Percentiles rank a stretch among this genome's conserved stretches.
phyloP scores from a whole-genome alignment of 2,888 invertebrate genomes.

The Tenthredo amoena region DNA sequence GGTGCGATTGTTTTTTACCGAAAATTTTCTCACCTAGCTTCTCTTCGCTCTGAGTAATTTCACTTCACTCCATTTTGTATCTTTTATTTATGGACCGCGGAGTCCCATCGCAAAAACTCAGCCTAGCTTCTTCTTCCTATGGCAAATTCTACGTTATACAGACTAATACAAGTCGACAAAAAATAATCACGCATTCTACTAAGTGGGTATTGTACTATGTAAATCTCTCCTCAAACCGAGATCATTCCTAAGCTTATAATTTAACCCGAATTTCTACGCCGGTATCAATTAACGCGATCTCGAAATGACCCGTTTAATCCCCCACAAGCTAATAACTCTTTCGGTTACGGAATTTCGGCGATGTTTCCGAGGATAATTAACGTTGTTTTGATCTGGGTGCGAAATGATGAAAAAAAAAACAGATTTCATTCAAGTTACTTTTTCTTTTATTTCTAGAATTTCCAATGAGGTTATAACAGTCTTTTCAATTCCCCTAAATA shows the following conservation, averaged over 20 bases:
- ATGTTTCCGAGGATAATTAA: background rate
- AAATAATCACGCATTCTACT: background rate
- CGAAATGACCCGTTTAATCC: background rate
- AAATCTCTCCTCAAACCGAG: background rate
- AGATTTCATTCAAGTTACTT: background rate
- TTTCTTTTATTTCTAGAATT: background rate
- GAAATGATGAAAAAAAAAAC: background rate
- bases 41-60: background rate
- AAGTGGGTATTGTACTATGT: background rate
- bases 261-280: background rate
- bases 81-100: background rate
- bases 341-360: background rate
- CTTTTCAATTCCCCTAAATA: too few relatives aligned
- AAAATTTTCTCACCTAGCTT: background rate
- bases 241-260: background rate
- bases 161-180: background rate
- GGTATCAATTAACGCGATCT: constrained; percentile 11
- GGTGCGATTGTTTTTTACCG: constrained; percentile 6
- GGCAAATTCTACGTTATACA: background rate
- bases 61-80: background rate
- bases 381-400: background rate
- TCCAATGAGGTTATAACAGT: too few relatives aligned
- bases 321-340: background rate
- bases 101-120: background rate
- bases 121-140: background rate